Evolutionary conservation across 2,888 invertebrate genomes (phyloP), one percentile per base, ranked within the genome.

Genomic region (Chrysolina americana): DNA sequence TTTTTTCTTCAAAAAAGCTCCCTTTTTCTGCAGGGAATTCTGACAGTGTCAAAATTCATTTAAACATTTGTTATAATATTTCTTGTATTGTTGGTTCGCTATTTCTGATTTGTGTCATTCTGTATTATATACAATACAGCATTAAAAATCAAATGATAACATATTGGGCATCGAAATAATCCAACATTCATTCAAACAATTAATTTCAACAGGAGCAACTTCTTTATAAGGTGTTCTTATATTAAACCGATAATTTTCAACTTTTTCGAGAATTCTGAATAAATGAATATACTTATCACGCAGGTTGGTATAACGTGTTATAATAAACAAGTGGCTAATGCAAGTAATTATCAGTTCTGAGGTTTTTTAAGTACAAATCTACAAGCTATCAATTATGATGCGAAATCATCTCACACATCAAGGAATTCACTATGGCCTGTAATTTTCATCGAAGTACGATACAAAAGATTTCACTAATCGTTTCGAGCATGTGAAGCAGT

Each of bases 291-390:
- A 76, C 76, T 76, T 76, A 76, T 74, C 76, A 68, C 71, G 71
- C 44, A 64, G 65, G 23, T 53, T 53, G 59, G 59, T 41, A 76
- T 68, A 73, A 76, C 77, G 75, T 79, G 76, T 77, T 74, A 68
- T 80, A 77, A 82, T 81, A 81, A 81, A 81, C 79, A 75, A 77
- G 74, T 76, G 75, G 79, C 77, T 81, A 81, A 82, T 78, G 70
- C 73, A 62, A 21, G 75, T 76, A 76, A 76, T 76, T 76, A 70
- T 63, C 28, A 50, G 50, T 68, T 75, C 64, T 41, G 47, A 8
- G 69, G 17, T 63, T 70, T 71, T 72, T 68, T 65, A 44, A 65
- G 59, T 62, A 65, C 71, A 69, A 71, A 68, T 59, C 62, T 64
- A 41, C 41, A 21, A 75, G 68, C 75, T 75, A n/a, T 75, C 75